phyloP scores from a whole-genome alignment of 1,140 invertebrate species.

The Ceratoteleas bidentatus region DNA sequence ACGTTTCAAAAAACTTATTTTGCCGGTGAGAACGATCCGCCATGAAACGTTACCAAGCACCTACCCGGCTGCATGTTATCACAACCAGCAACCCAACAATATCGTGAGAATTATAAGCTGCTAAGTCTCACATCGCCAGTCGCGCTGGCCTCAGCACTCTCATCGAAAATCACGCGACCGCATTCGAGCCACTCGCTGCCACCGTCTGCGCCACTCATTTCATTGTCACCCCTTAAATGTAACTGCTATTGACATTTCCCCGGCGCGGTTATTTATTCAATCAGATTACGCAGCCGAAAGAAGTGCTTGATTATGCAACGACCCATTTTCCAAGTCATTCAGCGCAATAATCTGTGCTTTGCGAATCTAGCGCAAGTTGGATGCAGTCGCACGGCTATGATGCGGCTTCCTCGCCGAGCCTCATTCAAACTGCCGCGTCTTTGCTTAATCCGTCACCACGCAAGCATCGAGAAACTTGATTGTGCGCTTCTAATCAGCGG shows the following conservation, averaged over 20 bases:
- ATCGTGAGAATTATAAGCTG: no score
- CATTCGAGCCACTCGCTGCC: no score
- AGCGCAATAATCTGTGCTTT: slow-evolving; percentile 54
- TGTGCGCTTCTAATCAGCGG: slow-evolving; percentile 78
- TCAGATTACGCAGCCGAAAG: slow-evolving; percentile 37
- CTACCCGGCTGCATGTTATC: no score
- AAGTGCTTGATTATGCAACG: slow-evolving; percentile 51
- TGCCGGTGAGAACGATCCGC: no score
- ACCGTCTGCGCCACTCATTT: neutral
- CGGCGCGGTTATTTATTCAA: slow-evolving; percentile 27
- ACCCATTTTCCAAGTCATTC: slow-evolving; percentile 57
- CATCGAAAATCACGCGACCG: no score
- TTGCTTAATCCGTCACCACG: slow-evolving; percentile 73
- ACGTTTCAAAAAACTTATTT: no score
- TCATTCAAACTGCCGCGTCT: slow-evolving; percentile 58
- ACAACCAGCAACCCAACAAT: no score
- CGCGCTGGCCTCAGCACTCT: no score
- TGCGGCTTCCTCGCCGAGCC: slow-evolving; percentile 43
- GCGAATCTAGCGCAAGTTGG: slow-evolving; percentile 51
- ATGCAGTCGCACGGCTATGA: slow-evolving; percentile 55
- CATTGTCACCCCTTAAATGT: slow-evolving; percentile 6
- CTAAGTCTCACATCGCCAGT: no score
- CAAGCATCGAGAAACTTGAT: slow-evolving; percentile 74
- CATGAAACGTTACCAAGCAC: no score
- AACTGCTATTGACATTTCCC: slow-evolving; percentile 25